Evolutionary conservation across 1,140 invertebrate species (phyloP).

Genomic region (Physella acuta): DNA sequence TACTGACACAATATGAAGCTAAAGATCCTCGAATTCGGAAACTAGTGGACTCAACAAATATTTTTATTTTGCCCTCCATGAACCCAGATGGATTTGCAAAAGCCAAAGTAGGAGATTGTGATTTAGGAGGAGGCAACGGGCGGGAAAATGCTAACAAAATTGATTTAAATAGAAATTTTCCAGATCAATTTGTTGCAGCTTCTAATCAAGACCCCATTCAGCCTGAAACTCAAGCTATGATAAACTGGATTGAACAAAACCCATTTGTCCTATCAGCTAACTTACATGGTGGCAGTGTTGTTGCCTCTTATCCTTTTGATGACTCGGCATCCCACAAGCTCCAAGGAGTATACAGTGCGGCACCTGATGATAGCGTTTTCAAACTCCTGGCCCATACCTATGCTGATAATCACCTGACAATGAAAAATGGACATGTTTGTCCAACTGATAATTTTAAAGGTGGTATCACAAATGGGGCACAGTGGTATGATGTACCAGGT

Average conservation of each 20-base stretch:
- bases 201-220: constrained; percentile 75
- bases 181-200: constrained; percentile 76
- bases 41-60: constrained; percentile 75
- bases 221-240: constrained; percentile 87
- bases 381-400: constrained; percentile 49
- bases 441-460: constrained; percentile 41
- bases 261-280: constrained; percentile 96
- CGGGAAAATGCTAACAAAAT: constrained; percentile 78
- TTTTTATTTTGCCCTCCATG: constrained; percentile 94
- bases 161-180: constrained; percentile 96
- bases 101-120: constrained; percentile 48
- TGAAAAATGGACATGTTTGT: constrained; percentile 48
- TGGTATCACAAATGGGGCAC: constrained; percentile 85
- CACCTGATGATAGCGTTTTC: constrained; percentile 60
- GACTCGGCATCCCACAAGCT: constrained; percentile 42
- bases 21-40: constrained; percentile 75
- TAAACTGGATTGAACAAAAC: constrained; percentile 82
- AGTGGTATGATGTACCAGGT: constrained; percentile 78
- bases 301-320: constrained; percentile 89
- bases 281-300: constrained; percentile 88
- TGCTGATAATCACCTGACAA: constrained; percentile 59
- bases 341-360: constrained; percentile 41
- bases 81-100: constrained; percentile 97
- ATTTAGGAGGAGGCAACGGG: constrained; percentile 63
- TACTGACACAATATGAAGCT: constrained; percentile 59